These are phyloP conservation scores for Cololabis saira DNA, from an alignment of 2,113 vertebrate species.

Conservation along the genomic window DNA sequence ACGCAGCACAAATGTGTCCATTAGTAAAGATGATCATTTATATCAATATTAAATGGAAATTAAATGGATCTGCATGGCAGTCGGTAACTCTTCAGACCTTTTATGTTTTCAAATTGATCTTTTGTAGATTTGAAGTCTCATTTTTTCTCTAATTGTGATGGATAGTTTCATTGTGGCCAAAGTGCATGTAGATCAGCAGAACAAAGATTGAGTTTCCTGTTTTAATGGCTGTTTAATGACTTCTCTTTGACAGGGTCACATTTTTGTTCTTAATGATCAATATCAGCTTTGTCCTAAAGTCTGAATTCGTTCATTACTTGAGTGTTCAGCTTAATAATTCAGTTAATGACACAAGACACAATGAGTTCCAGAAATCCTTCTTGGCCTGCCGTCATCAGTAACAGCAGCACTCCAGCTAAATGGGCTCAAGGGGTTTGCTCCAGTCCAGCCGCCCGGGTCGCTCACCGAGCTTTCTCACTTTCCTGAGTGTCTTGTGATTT, in stretches of 20 bases:
- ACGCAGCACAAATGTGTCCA: constrained; percentile 28
- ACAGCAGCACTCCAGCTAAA: too few relatives aligned
- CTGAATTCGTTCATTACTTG: background rate
- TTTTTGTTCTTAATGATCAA: background rate
- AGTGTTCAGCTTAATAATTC: too few relatives aligned
- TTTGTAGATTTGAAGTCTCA: background rate
- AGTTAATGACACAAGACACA: too few relatives aligned
- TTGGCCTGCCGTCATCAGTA: too few relatives aligned
- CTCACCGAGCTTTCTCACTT: too few relatives aligned
- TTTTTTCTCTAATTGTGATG: background rate
- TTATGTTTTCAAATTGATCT: constrained; percentile 18
- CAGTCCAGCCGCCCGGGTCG: too few relatives aligned
- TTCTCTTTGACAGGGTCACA: background rate
- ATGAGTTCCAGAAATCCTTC: too few relatives aligned
- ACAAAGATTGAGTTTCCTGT: background rate
- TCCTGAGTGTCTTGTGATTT: too few relatives aligned
- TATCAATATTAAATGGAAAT: constrained; percentile 18
- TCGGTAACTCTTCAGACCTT: constrained; percentile 11
- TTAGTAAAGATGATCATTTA: constrained; percentile 22
- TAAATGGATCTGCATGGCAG: constrained; percentile 28
- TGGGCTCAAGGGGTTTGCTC: too few relatives aligned
- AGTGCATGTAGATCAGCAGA: background rate
- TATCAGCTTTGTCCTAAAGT: background rate
- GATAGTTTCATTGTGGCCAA: background rate
- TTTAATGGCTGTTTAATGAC: background rate